A percentile compares a stretch with the other conserved stretches of the same genome.
Evolutionary conservation across 2,888 invertebrate genomes (phyloP).

Genomic region (Pelosia muscerda): DNA sequence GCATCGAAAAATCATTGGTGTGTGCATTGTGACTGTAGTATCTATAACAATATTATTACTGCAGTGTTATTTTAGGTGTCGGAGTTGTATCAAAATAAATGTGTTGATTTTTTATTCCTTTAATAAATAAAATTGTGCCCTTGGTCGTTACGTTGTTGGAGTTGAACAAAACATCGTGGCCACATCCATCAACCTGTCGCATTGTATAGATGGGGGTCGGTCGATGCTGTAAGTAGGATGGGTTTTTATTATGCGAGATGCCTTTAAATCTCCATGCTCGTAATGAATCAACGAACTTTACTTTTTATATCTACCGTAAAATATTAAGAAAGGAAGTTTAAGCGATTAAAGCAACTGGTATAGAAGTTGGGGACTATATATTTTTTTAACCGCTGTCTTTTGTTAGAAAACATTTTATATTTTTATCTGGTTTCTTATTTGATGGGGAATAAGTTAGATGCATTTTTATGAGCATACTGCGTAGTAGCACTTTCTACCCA

Average conservation of each 20-base stretch:
- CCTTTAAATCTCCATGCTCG: constrained; percentile 64
- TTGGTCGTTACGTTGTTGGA: constrained; percentile 66
- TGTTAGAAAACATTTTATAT: constrained; percentile 1
- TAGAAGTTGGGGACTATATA: constrained; percentile 42
- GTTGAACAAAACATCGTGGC: constrained; percentile 73
- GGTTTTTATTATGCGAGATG: constrained; percentile 67
- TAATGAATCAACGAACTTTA: constrained; percentile 61
- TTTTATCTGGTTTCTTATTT: neutral
- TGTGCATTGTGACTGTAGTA: neutral
- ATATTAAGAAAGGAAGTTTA: constrained; percentile 34
- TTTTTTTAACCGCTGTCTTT: constrained; percentile 39
- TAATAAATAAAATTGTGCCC: constrained; percentile 67
- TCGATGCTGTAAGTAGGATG: constrained; percentile 63
- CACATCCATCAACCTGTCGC: constrained; percentile 80
- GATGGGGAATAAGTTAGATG: neutral
- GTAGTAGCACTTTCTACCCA: neutral
- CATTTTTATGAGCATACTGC: neutral
- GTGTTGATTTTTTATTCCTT: constrained; percentile 49
- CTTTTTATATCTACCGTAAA: constrained; percentile 30
- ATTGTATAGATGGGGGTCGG: constrained; percentile 73
- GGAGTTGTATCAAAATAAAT: constrained; percentile 18
- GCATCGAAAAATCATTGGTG: no score
- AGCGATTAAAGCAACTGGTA: constrained; percentile 31
- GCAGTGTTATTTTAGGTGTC: neutral
- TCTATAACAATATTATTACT: neutral